Base-by-base conservation (phyloP, 2,888 invertebrate species). In the Neuroscelio doddi region DNA sequence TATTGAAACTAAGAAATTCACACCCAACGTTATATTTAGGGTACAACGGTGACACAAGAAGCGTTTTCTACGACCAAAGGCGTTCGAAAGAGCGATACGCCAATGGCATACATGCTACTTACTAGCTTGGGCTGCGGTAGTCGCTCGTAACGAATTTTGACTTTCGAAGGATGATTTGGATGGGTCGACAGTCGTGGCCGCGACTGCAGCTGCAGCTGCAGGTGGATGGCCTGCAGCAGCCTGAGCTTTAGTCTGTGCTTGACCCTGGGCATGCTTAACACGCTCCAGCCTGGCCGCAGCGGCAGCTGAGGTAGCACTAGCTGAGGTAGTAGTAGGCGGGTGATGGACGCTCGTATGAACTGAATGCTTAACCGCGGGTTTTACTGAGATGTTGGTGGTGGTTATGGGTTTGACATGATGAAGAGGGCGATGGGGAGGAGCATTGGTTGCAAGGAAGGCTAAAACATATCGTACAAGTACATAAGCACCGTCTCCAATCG, bases 401-500 rank as follows among this genome's bases (percentile, higher is more conserved):
- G 64, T 71, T 71, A 74, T 74, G 78, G 78, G 77, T 81, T 80
- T 81, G 72, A 76, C 79, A 70, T 81, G 82, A 80, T 83, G 82
- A 80, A 81, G 79, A 79, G 83, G 83, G 77, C 83, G 84, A 81
- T 83, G 90, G 89, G 89, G 89, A 87, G 89, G 90, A 87, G 88
- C 89, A 87, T 89, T 89, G 87, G 91, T 90, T 88, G 90, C 90
- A 87, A 91, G 88, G 89, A 90, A 90, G 86, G 91, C 91, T 91
- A 90, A 87, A 90, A 90, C 82, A 83, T 77, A 82, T 64, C 64
- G 58, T 65, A 69, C 66, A 66, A 67, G 56, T 56, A 63, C 61
- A 36, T 69, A 58, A 67, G 57, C 57, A 47, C 44, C 38, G 55
- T 65, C 34, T 61, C 52, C 29, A 38, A 38, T 27, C 26, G 36